Base-by-base conservation (phyloP, 2,888 invertebrate species). In the Tetragonula carbonaria region DNA sequence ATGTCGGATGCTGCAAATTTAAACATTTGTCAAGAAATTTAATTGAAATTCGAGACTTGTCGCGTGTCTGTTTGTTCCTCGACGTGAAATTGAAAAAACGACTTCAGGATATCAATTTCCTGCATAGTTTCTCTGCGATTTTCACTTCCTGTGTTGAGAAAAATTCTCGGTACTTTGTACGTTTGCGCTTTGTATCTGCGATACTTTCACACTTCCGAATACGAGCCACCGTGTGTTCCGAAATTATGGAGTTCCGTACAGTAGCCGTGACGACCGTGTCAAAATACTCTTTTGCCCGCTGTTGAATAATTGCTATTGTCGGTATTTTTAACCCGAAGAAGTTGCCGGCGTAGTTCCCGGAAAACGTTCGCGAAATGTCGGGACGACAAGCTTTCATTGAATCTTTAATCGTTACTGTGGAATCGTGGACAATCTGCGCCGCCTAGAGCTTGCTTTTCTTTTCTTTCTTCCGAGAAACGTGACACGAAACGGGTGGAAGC, bases 331-430 rank as follows among this genome's bases (percentile, higher is more conserved):
- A 77, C 78, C 21, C 45, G 16, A 33, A 45, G 38, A 66, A 63
- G 68, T 55, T 57, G 50, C 50, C n/a, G 53, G 51, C 23, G 50
- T 62, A 18, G 75, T 82, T 75, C 80, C 70, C 53, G 55, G 77
- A 63, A 86, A 79, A 38, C 79, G 75, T 82, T 82, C 82, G 84
- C 78, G 78, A 87, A 84, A 78, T 75, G 84, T 87, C 87, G 63
- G 23, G 71, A 65, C 78, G 65, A 73, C 53, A 70, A 53, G 65
- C 67, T 77, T 70, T 72, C 76, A 80, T 84, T 70, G 79, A 79
- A 66, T 38, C 63, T 70, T 80, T 55, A 57, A 55, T 50, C 74
- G 33, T 33, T 38, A 51, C 70, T 16, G 51, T n/a, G 74, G 63
- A 53, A 65, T 55, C 65, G 38, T 23, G 53, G 28, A 51, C 38